Base-by-base conservation (phyloP, 2,113 vertebrate species). In the Cnemophilus loriae region DNA sequence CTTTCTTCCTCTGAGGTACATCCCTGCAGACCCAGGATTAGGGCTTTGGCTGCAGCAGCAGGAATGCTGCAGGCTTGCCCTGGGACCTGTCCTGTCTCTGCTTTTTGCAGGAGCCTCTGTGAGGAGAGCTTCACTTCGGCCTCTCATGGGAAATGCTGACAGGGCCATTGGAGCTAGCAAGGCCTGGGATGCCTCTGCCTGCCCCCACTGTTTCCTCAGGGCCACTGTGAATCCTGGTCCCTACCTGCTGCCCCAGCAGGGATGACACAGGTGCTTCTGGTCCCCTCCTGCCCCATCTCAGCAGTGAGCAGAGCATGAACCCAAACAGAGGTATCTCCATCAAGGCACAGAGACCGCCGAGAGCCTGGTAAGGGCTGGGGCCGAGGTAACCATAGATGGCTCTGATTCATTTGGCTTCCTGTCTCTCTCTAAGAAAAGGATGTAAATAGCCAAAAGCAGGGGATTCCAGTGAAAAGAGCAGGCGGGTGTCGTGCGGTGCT, bases 341-440 rank as follows among this genome's bases (percentile, higher is more conserved):
- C 49, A 52, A 37, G 79, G 44, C 10, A 5, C 5, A 1, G 30
- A 57, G 53, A 11, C 44, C 0, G 4, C 80, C 13, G 16, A 64
- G 50, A 87, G 46, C 63, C 50, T 3, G 33, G 50, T 46, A 15
- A 46, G 69, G 60, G 63, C 78, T 13, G 42, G 39, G 84, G 46
- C 18, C 16, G 77, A 65, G 55, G 49, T 63, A 73, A 86, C 94
- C 79, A 2, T 79, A 87, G n/a, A 96, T 95, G 65, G 56, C 61
- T 95, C 94, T 96, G 94, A 84, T 91, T 95, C 93, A 13, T 84
- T 96, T 52, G 47, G 92, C 96, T 98, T 98, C 97, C 97, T 97
- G 97, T 95, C 89, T 95, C 92, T 97, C 82, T 91, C 96, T 96
- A 97, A 98, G 96, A 97, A 97, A 97, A 98, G 68, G 91, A 94